Conservation (phyloP, 2,797 vertebrate genomes). For the Falco concolor region DNA sequence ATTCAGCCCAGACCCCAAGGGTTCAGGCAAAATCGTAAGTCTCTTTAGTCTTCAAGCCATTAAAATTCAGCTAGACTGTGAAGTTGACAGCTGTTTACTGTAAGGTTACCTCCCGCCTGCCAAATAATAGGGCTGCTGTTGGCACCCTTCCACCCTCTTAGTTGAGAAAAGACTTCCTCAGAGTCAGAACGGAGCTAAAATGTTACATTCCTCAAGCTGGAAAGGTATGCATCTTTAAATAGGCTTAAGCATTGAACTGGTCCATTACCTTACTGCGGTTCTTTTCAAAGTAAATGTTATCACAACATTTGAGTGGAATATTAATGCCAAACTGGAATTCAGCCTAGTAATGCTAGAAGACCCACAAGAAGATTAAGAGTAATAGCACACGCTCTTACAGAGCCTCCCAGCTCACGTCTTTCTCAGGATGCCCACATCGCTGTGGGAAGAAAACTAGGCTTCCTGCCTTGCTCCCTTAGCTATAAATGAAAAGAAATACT, state of each 20-base stretch:
- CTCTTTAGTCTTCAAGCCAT: slow-evolving; percentile 21
- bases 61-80: slow-evolving; percentile 46
- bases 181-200: neutral
- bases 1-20: neutral
- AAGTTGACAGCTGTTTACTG: slow-evolving; percentile 65
- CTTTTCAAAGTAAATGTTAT: neutral
- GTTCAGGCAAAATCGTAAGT: neutral
- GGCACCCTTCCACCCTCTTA: slow-evolving; percentile 31
- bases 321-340: neutral
- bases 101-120: slow-evolving; percentile 60
- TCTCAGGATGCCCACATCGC: neutral
- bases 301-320: neutral
- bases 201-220: neutral
- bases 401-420: neutral
- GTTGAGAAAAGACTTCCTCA: neutral
- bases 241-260: neutral
- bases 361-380: neutral
- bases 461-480: neutral
- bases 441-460: neutral
- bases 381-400: neutral
- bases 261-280: neutral
- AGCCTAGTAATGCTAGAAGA: neutral
- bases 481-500: neutral
- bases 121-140: slow-evolving; percentile 44
- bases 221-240: neutral